phyloP scores from a whole-genome alignment of 2,797 vertebrate species.

The Lithobates pipiens region DNA sequence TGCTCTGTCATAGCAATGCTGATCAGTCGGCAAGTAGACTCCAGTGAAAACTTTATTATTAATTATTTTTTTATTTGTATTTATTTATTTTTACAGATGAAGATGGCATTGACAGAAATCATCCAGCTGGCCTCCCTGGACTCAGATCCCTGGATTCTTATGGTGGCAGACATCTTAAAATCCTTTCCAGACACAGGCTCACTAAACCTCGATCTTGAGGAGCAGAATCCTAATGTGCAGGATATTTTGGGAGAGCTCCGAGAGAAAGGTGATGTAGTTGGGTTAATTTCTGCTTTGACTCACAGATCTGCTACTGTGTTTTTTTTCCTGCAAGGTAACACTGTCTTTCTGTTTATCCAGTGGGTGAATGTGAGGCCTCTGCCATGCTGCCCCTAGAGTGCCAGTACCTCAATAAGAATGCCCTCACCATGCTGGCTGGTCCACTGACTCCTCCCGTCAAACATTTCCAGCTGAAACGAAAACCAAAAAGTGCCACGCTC shows the following conservation, averaged over 20 bases:
- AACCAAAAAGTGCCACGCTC: constrained; percentile 97
- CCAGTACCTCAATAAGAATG: constrained; percentile 97
- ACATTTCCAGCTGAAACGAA: constrained; percentile 97
- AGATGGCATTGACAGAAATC: constrained; percentile 93
- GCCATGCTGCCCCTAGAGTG: constrained; percentile 97
- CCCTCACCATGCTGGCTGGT: constrained; percentile 92
- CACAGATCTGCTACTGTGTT: neutral
- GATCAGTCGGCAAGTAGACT: too few species aligned
- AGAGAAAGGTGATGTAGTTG: constrained; percentile 86
- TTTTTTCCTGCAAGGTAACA: neutral
- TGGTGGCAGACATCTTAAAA: constrained; percentile 98
- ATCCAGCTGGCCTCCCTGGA: constrained; percentile 96
- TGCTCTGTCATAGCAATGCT: too few species aligned
- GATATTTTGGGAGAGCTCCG: constrained; percentile 95
- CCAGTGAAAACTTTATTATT: too few species aligned
- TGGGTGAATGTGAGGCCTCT: constrained; percentile 93
- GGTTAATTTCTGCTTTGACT: neutral
- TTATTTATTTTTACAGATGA: constrained; percentile 84
- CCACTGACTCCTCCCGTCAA: constrained; percentile 96
- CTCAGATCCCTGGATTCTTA: constrained; percentile 97
- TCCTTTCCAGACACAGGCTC: constrained; percentile 97
- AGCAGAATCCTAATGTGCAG: constrained; percentile 98
- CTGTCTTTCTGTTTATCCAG: constrained; percentile 70
- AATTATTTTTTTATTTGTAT: too few species aligned
- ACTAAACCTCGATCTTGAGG: constrained; percentile 95